Evolutionary conservation across 2,113 vertebrate genomes (phyloP).

Genomic region (Stigmatopora nigra): DNA sequence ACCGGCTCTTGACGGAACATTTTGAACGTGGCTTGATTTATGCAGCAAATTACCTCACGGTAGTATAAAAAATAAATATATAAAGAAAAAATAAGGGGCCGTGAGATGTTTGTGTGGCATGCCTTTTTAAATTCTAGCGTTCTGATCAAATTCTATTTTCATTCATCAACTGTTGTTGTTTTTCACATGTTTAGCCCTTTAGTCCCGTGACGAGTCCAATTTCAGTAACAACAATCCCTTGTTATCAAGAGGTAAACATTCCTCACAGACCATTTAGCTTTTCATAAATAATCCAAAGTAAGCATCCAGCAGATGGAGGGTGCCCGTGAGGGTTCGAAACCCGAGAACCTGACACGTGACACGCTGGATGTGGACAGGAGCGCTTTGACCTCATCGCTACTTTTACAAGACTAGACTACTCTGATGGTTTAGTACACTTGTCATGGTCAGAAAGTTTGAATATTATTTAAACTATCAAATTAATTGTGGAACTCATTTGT

Average conservation of each 20-base stretch:
- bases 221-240: neutral
- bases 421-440: neutral
- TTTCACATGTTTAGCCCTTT: too few species aligned
- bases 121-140: neutral
- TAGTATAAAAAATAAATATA: constrained; percentile 16
- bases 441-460: neutral
- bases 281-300: constrained; percentile 72
- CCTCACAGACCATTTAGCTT: constrained; percentile 67
- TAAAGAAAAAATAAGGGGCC: constrained; percentile 38
- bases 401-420: too few species aligned
- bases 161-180: neutral
- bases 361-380: constrained; percentile 37
- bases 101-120: constrained; percentile 15
- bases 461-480: neutral
- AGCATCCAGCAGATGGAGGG: constrained; percentile 63
- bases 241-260: constrained; percentile 24
- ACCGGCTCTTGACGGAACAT: constrained; percentile 49
- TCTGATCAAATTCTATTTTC: neutral
- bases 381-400: constrained; percentile 15
- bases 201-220: neutral
- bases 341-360: constrained; percentile 63
- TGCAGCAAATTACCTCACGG: constrained; percentile 54
- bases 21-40: constrained; percentile 67
- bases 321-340: constrained; percentile 48
- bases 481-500: too few species aligned